Evolutionary conservation across 2,113 vertebrate species (phyloP), one percentile per base, ranked within the genome.

Genomic region (Pithys albifrons): DNA sequence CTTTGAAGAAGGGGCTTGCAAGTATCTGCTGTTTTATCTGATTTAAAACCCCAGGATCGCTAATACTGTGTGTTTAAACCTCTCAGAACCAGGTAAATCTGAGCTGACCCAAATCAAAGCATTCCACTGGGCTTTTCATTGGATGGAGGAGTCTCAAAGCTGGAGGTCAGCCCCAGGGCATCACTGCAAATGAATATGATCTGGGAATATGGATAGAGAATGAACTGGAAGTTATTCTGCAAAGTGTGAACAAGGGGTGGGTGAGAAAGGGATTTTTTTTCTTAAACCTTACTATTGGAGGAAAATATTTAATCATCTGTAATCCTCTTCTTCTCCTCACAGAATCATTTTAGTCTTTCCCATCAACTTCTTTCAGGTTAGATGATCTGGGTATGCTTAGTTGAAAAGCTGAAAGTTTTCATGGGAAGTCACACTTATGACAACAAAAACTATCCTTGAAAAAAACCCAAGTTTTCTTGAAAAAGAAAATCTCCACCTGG

Each of bases 401-500:
- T 54, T 35, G n/a, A 67, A 43, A 78, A n/a, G 12, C 5, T 61
- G 19, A 14, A 33, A 31, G 66, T 88, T 51, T 41, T 83, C 25
- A 43, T 75, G 17, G 52, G 20, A 85, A 66, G 13, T 15, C 57
- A 69, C 3, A 31, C 2, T 48, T 93, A 9, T n/a, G 1, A 65
- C 33, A 85, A 73, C 2, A 75, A 61, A 79, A 85, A 1, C 6
- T 55, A 39, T 54, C 85, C 3, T 6, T 59, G 19, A 35, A 58
- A 58, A 55, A 52, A 16, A 4, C 1, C 3, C 23, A 4, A 27
- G 1, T 65, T 58, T 84, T 74, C 3, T 66, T 55, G 31, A 48
- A 62, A 65, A 80, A 61, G 2, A 55, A 76, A 57, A 62, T 6
- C 0, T 1, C 7, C 5, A 37, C 5, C 4, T 1, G 1, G 1